Base-by-base conservation (phyloP, 2,888 invertebrate species). In the Onthophagus sagittarius region DNA sequence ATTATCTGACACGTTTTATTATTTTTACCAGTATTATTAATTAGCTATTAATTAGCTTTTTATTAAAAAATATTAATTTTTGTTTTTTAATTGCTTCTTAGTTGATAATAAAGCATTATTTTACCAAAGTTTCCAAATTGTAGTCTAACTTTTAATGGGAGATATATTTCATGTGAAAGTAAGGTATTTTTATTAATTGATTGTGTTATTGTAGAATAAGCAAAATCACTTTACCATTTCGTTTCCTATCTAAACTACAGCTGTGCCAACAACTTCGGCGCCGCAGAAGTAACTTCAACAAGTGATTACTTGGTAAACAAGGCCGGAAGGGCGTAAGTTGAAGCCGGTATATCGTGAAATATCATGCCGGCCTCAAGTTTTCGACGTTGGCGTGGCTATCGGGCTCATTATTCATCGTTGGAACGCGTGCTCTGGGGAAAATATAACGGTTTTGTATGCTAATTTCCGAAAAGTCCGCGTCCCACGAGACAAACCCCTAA, bases 371-470 rank as follows among this genome's bases (percentile, higher is more conserved):
- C 9, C 64, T 53, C 64, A 64, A 67, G 67, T 23, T 67, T 31
- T 23, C 67, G 67, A 32, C 67, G 23, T 15, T 7, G 39, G 7
- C 39, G 39, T 53, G 14, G 63, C 15, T 65, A 65, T 67, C 31
- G 23, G 67, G 23, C 23, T 31, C 67, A 31, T 67, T 67, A 67
- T 67, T 67, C 67, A 67, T 67, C 67, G 67, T 23, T 7, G 15
- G 31, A 67, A 67, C 32, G 67, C 32, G 31, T 32, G 67, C 67
- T 31, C 67, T n/a, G 67, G 31, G 67, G 67, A 67, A 67, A 67
- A 67, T 67, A 67, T 67, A 74, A 76, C 73, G 76, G 75, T 75
- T 75, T 75, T 71, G 73, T 71, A 76, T 76, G 75, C 73, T 76
- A 76, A 76, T 76, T 70, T 72, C 62, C 67, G 67, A 74, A 72